These are phyloP conservation scores for Neoniphon sammara DNA, from an alignment of 2,797 vertebrate genomes.

Conservation along the genomic window DNA sequence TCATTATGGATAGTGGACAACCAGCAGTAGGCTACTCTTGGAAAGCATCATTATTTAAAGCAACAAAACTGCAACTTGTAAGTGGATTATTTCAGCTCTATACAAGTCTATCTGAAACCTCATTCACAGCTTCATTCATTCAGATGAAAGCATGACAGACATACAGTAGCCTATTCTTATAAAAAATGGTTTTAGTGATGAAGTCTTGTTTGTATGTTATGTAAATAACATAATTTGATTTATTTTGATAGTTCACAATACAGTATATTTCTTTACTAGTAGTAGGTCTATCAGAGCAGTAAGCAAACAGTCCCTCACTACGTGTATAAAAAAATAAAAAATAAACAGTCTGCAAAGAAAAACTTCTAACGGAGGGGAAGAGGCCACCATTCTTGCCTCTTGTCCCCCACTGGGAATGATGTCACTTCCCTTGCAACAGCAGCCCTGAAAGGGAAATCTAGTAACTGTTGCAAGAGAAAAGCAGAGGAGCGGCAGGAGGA, in stretches of 20 bases:
- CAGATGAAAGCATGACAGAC: conserved; percentile 79
- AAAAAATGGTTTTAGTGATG: conserved; percentile 68
- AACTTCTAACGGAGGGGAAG: conserved; percentile 17
- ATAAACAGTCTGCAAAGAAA: conserved; percentile 46
- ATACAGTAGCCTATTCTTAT: conserved; percentile 81
- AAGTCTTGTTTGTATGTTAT: conserved; percentile 82
- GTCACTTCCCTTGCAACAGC: conserved; percentile 54
- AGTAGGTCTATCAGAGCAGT: conserved; percentile 64
- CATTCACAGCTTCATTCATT: conserved; percentile 76
- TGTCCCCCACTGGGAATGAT: conserved; percentile 49
- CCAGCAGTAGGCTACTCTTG: conserved; percentile 69
- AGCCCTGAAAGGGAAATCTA: conserved; percentile 29
- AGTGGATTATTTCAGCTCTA: conserved; percentile 68
- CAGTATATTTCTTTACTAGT: conserved; percentile 85
- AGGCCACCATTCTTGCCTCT: conserved; percentile 35
- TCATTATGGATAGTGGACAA: conserved; percentile 57
- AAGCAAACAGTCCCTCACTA: conserved; percentile 57
- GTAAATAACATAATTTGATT: conserved; percentile 87
- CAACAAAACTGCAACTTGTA: conserved; percentile 2
- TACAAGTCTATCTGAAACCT: conserved; percentile 64
- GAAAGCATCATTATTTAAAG: conserved; percentile 44
- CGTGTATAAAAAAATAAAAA: conserved; percentile 32
- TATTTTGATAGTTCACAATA: conserved; percentile 87
- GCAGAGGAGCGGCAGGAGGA: conserved; percentile 15
- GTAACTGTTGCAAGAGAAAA: conserved; percentile 28